Base-by-base conservation (phyloP, 2,113 vertebrate genomes). In the Lagopus leucura region DNA sequence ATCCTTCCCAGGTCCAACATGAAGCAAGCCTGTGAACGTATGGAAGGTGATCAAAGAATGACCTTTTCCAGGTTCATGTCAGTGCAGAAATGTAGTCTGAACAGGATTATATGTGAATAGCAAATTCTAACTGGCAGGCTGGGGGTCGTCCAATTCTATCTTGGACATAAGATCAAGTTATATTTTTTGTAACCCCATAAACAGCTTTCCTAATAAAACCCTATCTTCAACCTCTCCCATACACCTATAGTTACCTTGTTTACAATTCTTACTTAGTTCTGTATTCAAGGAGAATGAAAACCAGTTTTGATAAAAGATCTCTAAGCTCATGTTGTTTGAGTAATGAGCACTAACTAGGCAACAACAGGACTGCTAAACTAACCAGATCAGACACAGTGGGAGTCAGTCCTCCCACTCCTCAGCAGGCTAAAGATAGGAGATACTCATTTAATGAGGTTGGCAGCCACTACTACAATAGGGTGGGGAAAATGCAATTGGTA, bases 1-100 rank as follows among this genome's bases (percentile, higher is more conserved):
- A 36, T 43, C 72, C 13, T 70, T 79, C 66, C 19, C 32, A 30
- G 1, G 2, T 30, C 42, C 2, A 4, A n/a, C 4, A 17, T 0
- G 34, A 54, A 70, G 52, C 8, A 67, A 78, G 13, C 47, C 10
- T 32, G 5, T 17, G 25, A 82, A 52, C 43, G 24, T 65, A 19
- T 10, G 82, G n/a, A 94, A 54, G 17, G 4, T 3, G 4, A 88
- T 6, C 11, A 47, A 67, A 77, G 16, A 81, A 67, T 1, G 0
- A 7, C 4, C 15, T 71, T 75, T 89, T 47, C 72, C 8, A 40
- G 15, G 5, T 47, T 30, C 3, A 2, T 16, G 25, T 32, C 1
- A 85, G 38, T 1, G 6, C n/a, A 74, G 34, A 4, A 42, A 65
- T 28, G 50, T 82, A 76, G 70, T 28, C 22, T 15, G 10, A 69